phyloP scores from a whole-genome alignment of 2,797 vertebrate genomes.

The Sebastes diaconus region DNA sequence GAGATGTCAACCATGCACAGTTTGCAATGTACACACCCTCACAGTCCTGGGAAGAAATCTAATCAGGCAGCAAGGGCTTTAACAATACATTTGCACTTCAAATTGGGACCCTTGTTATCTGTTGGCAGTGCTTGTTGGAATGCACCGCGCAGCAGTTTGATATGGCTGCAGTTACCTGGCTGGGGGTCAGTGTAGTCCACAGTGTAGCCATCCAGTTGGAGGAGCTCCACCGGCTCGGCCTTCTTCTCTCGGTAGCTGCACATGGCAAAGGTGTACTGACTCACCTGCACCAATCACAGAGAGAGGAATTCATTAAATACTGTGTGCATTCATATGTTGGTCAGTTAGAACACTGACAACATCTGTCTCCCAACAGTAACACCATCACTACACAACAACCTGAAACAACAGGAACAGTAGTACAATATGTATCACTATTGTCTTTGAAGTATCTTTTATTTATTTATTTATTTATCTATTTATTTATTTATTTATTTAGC shows the following conservation, averaged over 20 bases:
- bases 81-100: background rate
- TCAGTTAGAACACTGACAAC: background rate
- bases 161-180: conserved; percentile 84
- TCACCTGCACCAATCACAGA: conserved; percentile 86
- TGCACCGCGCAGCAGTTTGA: background rate
- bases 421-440: background rate
- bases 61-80: background rate
- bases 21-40: background rate
- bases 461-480: background rate
- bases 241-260: conserved; percentile 99
- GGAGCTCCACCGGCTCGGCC: conserved; percentile 95
- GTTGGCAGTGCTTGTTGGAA: background rate
- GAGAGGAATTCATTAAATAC: background rate
- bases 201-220: conserved; percentile 96
- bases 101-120: background rate
- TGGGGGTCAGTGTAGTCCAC: conserved; percentile 99
- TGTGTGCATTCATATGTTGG: background rate
- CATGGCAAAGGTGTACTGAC: conserved; percentile 99
- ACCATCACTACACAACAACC: background rate
- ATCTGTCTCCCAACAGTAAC: background rate
- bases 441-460: background rate
- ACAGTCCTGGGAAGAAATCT: background rate
- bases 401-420: background rate
- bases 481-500: background rate
- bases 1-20: background rate